Conservation (phyloP, 2,888 invertebrate species). For the Drosophila stalkeri region DNA sequence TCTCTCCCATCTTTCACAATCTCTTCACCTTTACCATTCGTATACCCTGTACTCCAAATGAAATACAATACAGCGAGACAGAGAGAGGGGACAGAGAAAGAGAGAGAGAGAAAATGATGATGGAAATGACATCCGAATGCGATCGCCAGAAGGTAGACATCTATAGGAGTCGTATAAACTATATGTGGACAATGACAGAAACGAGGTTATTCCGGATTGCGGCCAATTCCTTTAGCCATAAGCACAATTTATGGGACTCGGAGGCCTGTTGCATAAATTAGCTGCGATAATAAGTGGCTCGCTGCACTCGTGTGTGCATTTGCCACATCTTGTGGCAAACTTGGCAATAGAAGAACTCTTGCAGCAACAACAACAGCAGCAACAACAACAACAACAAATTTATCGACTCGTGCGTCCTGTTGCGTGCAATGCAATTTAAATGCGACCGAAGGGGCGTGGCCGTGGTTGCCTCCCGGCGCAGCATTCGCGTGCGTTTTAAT, state of each 20-base stretch:
- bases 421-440: constrained; percentile 78
- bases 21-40: not conserved
- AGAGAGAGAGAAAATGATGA: constrained; percentile 1
- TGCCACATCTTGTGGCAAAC: constrained; percentile 17
- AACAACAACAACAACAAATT: constrained; percentile 52
- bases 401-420: constrained; percentile 79
- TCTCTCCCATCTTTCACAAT: not conserved
- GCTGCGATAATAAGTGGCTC: constrained; percentile 64
- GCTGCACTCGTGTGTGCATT: constrained; percentile 25
- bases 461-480: constrained; percentile 10
- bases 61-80: not conserved
- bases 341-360: constrained; percentile 34
- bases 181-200: constrained; percentile 22
- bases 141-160: constrained; percentile 8
- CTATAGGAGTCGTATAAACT: constrained; percentile 4
- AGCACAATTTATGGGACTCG: constrained; percentile 43
- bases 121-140: constrained; percentile 8
- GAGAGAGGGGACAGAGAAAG: not conserved
- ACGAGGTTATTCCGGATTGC: constrained; percentile 37
- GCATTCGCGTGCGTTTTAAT: constrained; percentile 73
- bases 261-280: constrained; percentile 72
- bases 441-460: constrained; percentile 64
- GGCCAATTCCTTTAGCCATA: constrained; percentile 29
- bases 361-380: constrained; percentile 16
- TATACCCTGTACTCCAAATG: not conserved